Percentiles rank a stretch among this genome's conserved stretches.
These are phyloP conservation scores for Eidolon helvum DNA, from an alignment of 2,113 vertebrate genomes.

Conservation along the genomic window DNA sequence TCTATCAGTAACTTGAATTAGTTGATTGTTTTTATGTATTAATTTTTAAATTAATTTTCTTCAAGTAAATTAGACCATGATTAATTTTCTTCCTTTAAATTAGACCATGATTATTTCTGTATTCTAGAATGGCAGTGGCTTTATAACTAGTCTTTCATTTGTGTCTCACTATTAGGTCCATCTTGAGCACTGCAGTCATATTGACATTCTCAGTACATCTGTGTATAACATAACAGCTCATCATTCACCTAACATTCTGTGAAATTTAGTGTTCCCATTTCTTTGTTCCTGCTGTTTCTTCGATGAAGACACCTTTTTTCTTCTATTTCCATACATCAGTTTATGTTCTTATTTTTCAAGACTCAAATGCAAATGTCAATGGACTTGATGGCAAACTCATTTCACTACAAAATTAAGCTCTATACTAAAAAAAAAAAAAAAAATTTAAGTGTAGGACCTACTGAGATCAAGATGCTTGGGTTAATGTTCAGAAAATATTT, in stretches of 20 bases:
- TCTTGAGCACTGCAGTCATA: background rate
- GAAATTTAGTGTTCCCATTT: background rate
- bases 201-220: background rate
- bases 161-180: background rate
- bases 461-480: background rate
- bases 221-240: background rate
- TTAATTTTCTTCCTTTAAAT: background rate
- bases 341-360: background rate
- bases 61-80: background rate
- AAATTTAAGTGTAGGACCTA: background rate
- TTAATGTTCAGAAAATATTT: background rate
- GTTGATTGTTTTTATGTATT: background rate
- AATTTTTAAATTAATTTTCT: background rate
- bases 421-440: background rate
- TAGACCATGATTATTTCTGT: background rate
- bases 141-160: background rate
- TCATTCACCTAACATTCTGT: background rate
- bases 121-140: background rate
- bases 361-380: background rate
- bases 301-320: background rate
- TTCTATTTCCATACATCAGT: background rate
- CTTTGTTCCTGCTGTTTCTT: background rate
- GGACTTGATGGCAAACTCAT: background rate
- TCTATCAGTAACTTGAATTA: background rate
- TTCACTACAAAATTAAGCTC: background rate